These are phyloP conservation scores for Erethizon dorsatum DNA, from an alignment of 2,797 vertebrate genomes.

Conservation along the genomic window DNA sequence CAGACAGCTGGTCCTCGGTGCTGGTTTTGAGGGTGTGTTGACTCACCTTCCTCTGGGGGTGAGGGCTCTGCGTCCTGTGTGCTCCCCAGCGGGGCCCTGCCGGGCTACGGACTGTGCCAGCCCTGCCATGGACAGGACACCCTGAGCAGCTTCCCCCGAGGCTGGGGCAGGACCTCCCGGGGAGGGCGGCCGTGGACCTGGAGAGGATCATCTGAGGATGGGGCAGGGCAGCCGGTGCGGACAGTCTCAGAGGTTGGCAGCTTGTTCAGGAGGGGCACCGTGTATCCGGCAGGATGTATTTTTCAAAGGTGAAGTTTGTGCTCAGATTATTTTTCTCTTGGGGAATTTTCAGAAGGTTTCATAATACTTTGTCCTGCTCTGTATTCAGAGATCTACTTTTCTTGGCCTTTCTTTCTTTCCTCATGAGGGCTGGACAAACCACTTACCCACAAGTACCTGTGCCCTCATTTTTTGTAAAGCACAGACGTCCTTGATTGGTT, in stretches of 20 bases:
- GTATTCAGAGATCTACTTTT: background rate
- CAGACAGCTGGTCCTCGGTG: background rate
- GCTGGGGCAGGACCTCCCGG: background rate
- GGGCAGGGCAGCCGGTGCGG: background rate
- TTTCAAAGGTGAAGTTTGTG: background rate
- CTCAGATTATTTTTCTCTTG: background rate
- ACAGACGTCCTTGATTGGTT: background rate
- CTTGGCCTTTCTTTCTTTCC: background rate
- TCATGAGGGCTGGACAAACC: background rate
- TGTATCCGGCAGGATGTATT: fast-evolving
- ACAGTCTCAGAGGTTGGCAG: background rate
- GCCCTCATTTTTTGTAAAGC: background rate
- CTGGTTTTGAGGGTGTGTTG: background rate
- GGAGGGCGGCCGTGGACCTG: background rate
- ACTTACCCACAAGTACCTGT: background rate
- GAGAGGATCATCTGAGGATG: background rate
- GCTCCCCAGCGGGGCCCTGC: background rate
- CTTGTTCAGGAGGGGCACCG: background rate
- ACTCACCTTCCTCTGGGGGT: background rate
- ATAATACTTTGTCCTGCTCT: background rate
- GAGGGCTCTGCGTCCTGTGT: background rate
- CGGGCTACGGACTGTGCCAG: background rate
- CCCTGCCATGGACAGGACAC: background rate
- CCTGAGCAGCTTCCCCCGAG: background rate
- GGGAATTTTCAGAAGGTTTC: background rate